Evolutionary conservation across 2,797 vertebrate species (phyloP), one percentile per base, ranked within the genome.

Genomic region (Ibycter americanus): DNA sequence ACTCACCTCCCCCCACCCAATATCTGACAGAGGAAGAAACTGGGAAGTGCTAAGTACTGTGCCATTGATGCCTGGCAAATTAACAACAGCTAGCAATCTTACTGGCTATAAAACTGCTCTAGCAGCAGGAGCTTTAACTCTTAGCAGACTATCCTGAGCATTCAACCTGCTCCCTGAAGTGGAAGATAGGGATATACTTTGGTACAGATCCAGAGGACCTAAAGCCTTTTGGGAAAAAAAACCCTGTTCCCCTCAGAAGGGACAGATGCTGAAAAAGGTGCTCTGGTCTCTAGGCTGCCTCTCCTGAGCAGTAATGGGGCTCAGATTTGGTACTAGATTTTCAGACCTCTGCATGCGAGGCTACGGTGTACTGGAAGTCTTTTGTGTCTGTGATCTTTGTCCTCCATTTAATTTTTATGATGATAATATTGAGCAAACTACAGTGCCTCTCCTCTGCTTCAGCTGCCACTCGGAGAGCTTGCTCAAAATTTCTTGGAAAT

Each of bases 281-380:
- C 23, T 63, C 38, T 76, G 36, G 11, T 31, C 4, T 74, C 5
- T 15, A 36, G 66, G 26, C 25, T 67, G 31, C 65, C n/a, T 13
- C 26, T 49, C 56, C 26, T 52, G 44, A 72, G 73, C 44, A 51
- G 61, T 0, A 1, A 2, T 15, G 62, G 61, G 26, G 6, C 61
- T 79, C 3, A 3, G 36, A 12, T 42, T 46, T 36, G 12, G 40
- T 40, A 40, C 19, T 32, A 1, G 5, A 1, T 65, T 86, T 68
- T 61, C 51, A 68, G 40, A 23, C 3, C 13, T 34, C 29, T 26
- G 9, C 0, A 0, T 78, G 68, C 0, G 0, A 74, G 26, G 15
- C 9, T 2, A 1, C 1, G 8, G 26, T 61, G 18, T 65, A 26
- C 67, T 72, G n/a, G 11, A 25, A 1, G 1, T 54, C 38, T 61